A percentile compares a stretch with the other conserved stretches of the same genome.
Evolutionary conservation across 2,797 vertebrate genomes (phyloP).

Genomic region (Pelodytes ibericus): DNA sequence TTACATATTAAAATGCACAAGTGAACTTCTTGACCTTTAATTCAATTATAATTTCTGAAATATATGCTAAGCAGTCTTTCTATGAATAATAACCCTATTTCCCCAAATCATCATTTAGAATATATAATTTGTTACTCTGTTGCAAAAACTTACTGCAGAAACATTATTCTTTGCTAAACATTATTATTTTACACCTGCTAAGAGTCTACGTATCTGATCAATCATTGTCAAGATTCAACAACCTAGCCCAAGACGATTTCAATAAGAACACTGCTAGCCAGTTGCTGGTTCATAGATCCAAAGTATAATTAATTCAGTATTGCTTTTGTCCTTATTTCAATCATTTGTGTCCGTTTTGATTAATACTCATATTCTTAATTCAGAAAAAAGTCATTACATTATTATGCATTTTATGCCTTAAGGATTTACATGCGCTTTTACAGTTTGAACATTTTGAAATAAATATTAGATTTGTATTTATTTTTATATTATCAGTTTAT

Average conservation of each 20-base stretch:
- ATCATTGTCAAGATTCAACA: slow-evolving; percentile 11
- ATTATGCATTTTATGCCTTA: too few relatives aligned
- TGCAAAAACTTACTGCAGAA: neutral
- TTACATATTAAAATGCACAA: neutral
- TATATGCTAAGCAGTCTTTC: slow-evolving; percentile 8
- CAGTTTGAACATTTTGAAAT: too few relatives aligned
- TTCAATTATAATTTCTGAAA: slow-evolving; percentile 16
- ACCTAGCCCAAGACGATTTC: neutral
- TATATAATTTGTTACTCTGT: neutral
- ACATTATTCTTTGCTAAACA: slow-evolving; percentile 13
- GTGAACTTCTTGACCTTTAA: slow-evolving; percentile 23
- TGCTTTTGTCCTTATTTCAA: too few relatives aligned
- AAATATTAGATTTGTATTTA: too few relatives aligned
- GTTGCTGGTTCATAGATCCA: neutral
- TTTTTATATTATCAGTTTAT: too few relatives aligned
- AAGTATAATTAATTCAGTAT: neutral
- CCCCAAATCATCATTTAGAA: slow-evolving; percentile 5
- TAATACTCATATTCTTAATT: too few relatives aligned
- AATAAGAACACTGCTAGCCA: neutral
- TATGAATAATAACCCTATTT: slow-evolving; percentile 17
- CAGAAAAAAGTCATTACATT: too few relatives aligned
- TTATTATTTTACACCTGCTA: slow-evolving; percentile 13
- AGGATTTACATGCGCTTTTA: too few relatives aligned
- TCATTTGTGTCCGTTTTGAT: too few relatives aligned
- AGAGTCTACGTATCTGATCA: slow-evolving; percentile 6